A percentile compares a stretch with the other conserved stretches of the same genome.
phyloP scores from a whole-genome alignment of 2,888 invertebrate species.

The Tridacna gigas region DNA sequence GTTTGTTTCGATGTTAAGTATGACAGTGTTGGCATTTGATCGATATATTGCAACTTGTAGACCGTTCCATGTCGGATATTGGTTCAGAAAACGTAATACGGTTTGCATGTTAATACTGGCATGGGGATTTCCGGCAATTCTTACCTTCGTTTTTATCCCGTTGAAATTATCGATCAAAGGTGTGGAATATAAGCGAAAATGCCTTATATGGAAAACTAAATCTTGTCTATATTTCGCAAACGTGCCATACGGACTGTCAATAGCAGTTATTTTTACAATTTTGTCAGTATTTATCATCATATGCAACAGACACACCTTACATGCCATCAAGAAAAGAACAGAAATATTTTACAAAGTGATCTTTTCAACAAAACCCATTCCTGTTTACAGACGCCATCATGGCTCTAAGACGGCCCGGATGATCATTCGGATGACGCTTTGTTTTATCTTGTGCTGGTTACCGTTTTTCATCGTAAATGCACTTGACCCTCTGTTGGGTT shows the following conservation, averaged over 20 bases:
- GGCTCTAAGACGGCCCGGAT: slow-evolving; percentile 81
- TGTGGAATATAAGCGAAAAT: slow-evolving; percentile 9
- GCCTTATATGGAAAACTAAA: slow-evolving; percentile 17
- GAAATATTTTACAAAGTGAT: slow-evolving; percentile 75
- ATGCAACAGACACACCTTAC: slow-evolving; percentile 76
- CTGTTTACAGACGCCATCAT: slow-evolving; percentile 74
- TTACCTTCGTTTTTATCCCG: slow-evolving; percentile 78
- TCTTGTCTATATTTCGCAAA: slow-evolving; percentile 39
- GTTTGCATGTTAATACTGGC: slow-evolving; percentile 68
- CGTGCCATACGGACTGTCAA: slow-evolving; percentile 20
- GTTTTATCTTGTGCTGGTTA: slow-evolving; percentile 87
- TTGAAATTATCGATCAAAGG: slow-evolving; percentile 39
- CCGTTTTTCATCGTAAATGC: slow-evolving; percentile 85
- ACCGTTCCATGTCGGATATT: slow-evolving; percentile 77
- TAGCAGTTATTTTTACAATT: slow-evolving; percentile 62
- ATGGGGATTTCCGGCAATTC: slow-evolving; percentile 77
- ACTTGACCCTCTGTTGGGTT: slow-evolving; percentile 77
- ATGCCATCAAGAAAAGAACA: slow-evolving; percentile 74
- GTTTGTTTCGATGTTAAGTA: slow-evolving; percentile 77
- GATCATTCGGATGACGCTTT: slow-evolving; percentile 49
- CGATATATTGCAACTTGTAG: slow-evolving; percentile 79
- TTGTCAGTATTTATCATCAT: slow-evolving; percentile 77
- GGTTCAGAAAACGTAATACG: slow-evolving; percentile 69
- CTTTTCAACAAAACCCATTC: slow-evolving; percentile 67
- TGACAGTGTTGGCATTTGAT: slow-evolving; percentile 78